Evolutionary conservation across 2,888 invertebrate species (phyloP).

Genomic region (Stenchaetothrips biformis): DNA sequence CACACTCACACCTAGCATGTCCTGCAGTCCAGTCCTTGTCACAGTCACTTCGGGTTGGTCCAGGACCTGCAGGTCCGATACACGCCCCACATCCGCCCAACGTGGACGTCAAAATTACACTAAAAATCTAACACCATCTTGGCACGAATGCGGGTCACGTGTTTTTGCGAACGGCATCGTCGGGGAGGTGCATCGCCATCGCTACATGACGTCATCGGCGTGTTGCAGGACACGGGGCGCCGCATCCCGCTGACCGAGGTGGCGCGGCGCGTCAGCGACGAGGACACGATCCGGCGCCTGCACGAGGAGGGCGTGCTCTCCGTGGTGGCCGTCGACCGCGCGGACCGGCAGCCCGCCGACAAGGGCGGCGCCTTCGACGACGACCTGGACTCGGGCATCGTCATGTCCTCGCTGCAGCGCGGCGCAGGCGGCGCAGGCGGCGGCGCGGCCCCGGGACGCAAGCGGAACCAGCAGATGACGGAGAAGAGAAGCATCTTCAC

Average conservation of each 20-base stretch:
- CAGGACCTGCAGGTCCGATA: no score
- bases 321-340: not conserved
- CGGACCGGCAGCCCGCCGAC: not conserved
- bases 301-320: constrained; percentile 17
- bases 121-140: no score
- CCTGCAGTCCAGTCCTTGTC: no score
- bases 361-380: constrained; percentile 49
- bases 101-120: no score
- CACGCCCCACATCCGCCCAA: no score
- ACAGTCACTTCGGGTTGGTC: no score
- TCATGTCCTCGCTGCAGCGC: constrained; percentile 54
- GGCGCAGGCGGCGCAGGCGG: constrained; percentile 36
- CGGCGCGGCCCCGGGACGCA: constrained; percentile 13
- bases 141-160: no score
- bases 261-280: constrained; percentile 4
- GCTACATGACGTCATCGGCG: no score
- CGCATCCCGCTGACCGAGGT: constrained; percentile 5
- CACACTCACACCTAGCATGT: no score
- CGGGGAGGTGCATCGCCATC: no score
- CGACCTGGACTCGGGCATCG: constrained; percentile 72
- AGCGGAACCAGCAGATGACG: constrained; percentile 48
- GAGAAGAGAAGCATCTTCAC: constrained; percentile 92
- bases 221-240: not conserved
- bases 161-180: no score
- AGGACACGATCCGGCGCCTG: constrained; percentile 21